phyloP scores from a whole-genome alignment of 2,113 vertebrate genomes.

The Pyrgilauda ruficollis region DNA sequence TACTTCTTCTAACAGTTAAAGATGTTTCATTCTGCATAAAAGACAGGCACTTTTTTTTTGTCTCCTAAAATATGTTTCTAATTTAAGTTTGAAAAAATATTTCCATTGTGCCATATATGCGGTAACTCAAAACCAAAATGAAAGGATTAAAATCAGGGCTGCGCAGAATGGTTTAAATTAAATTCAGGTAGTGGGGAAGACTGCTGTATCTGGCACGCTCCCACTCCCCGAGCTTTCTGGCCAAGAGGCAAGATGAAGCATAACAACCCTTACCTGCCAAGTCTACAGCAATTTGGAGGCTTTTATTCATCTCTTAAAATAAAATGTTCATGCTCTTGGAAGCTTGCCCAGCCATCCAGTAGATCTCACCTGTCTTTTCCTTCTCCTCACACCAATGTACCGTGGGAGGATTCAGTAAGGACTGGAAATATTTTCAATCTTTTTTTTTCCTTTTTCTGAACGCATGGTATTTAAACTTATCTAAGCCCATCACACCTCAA shows the following conservation, averaged over 20 bases:
- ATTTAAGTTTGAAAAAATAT: constrained; percentile 79
- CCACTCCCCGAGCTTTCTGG: constrained; percentile 45
- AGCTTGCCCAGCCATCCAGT: constrained; percentile 25
- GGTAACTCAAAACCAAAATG: constrained; percentile 82
- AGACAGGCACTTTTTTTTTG: constrained; percentile 50
- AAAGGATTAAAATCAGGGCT: constrained; percentile 77
- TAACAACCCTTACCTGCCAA: constrained; percentile 65
- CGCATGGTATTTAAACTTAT: background rate
- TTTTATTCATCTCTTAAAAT: constrained; percentile 48
- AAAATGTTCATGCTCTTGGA: constrained; percentile 39
- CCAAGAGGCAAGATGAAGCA: constrained; percentile 64
- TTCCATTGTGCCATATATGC: constrained; percentile 79
- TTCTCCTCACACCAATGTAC: background rate
- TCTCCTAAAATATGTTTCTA: constrained; percentile 76
- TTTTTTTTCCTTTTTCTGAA: background rate
- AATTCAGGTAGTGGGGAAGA: constrained; percentile 78
- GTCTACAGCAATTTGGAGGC: constrained; percentile 34
- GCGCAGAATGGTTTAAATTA: constrained; percentile 83
- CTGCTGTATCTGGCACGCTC: constrained; percentile 65
- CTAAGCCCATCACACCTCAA: background rate
- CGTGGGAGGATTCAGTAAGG: background rate
- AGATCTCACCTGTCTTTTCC: constrained; percentile 45
- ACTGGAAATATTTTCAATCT: background rate
- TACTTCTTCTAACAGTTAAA: constrained; percentile 65
- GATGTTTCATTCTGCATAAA: constrained; percentile 66